Evolutionary conservation across 2,888 invertebrate genomes (phyloP).

Genomic region (Amphipoea lucens): DNA sequence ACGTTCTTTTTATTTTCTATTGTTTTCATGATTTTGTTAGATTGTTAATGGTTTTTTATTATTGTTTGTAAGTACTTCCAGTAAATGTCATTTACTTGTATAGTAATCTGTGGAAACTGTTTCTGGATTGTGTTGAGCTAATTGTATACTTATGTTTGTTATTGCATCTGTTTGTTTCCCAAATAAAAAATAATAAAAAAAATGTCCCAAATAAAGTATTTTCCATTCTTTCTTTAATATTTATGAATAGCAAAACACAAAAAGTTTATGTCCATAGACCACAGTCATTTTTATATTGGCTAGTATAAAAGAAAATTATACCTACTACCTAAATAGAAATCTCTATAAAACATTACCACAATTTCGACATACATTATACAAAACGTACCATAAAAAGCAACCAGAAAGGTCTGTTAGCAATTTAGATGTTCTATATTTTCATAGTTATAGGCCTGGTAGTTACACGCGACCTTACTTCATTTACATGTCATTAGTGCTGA

Average conservation of each 20-base stretch:
- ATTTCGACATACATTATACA: background rate
- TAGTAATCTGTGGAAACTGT: no score
- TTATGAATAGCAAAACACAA: background rate
- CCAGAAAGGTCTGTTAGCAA: constrained; percentile 24
- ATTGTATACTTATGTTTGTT: no score
- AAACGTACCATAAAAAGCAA: constrained; percentile 25
- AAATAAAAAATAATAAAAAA: no score
- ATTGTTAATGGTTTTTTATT: no score
- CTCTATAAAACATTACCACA: background rate
- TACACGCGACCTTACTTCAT: constrained; percentile 49
- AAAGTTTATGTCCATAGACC: background rate
- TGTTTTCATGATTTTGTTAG: no score
- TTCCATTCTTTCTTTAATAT: background rate
- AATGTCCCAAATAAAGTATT: no score
- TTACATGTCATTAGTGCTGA: constrained; percentile 59
- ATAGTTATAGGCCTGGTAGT: constrained; percentile 35
- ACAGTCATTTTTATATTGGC: background rate
- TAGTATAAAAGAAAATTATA: background rate
- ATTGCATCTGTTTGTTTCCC: no score
- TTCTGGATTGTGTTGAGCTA: no score
- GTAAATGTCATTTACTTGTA: no score
- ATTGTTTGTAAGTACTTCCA: no score
- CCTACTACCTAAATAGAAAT: background rate
- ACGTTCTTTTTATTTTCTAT: no score
- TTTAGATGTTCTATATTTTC: constrained; percentile 45